These are phyloP conservation scores for Ceratitis capitata DNA, from an alignment of 1,140 invertebrate species.

Conservation along the genomic window DNA sequence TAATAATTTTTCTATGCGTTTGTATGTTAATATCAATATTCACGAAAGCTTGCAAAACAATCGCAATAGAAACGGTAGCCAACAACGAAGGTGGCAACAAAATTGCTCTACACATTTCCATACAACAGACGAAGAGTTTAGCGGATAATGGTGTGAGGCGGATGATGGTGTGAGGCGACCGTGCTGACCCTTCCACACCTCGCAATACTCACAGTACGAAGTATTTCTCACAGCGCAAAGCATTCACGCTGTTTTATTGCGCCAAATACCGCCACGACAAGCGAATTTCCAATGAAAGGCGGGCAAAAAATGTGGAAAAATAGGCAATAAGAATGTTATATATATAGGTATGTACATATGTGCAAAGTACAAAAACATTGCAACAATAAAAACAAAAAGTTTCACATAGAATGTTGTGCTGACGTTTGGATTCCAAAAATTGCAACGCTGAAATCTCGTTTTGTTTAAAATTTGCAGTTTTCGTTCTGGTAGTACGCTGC, in stretches of 20 bases:
- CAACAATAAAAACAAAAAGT: background rate
- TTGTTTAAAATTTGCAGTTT: conserved; percentile 7
- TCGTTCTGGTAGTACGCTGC: background rate
- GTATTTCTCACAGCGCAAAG: background rate
- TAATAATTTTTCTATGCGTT: background rate
- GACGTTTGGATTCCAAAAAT: background rate
- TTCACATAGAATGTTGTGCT: background rate
- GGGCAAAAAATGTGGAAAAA: background rate
- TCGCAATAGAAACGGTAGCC: background rate
- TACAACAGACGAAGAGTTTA: background rate
- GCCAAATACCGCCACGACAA: conserved; percentile 9
- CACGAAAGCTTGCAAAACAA: background rate
- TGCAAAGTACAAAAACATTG: background rate
- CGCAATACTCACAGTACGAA: background rate
- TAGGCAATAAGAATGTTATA: background rate
- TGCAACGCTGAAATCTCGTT: background rate
- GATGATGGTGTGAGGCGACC: background rate
- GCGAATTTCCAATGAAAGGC: background rate
- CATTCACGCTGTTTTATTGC: conserved; percentile 37
- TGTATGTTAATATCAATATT: background rate
- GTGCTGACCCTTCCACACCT: background rate
- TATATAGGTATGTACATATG: background rate
- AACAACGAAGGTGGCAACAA: background rate
- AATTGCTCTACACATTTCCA: conserved; percentile 25
- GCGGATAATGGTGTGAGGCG: too few species aligned